Evolutionary conservation across 2,113 vertebrate species (phyloP), one percentile per base, ranked within the genome.

Genomic region (Motacilla alba): DNA sequence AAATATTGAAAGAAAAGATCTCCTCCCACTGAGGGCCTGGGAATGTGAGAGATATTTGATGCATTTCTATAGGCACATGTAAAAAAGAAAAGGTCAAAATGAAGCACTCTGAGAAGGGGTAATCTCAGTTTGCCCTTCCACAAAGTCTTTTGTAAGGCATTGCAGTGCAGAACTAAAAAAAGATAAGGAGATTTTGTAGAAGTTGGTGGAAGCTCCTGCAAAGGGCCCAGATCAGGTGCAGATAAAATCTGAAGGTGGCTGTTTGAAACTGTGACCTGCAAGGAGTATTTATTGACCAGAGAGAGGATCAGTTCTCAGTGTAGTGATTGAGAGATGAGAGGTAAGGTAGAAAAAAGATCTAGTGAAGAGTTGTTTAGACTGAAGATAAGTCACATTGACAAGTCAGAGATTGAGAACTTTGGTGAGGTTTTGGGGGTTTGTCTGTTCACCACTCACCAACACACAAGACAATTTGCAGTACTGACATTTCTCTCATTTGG

Each of bases 31-130:
- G 35, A 35, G 46, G 74, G 13, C 23, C 31, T 47, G 35, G 64
- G 50, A 89, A 47, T 27, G 24, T 22, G 76, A 68, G 69, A 64
- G 70, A 4, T n/a, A 17, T 43, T 90, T 73, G 49, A 30, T 53
- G 73, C 4, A 2, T 39, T 94, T 69, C 13, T 11, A 5, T 8
- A 30, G 73, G 58, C 5, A 3, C 0, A 0, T 35, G 24, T 67
- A 1, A 2, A 8, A 68, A 72, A 35, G n/a, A 56, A 58, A 39
- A 0, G 8, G 60, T 72, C 24, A 15, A 72, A 94, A 66, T 19
- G 5, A 89, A 58, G 39, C 4, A 2, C 62, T 68, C 24, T 37
- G 69, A 53, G 73, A 72, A 75, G 0, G 2, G 33, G 56, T 73
- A 6, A 63, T 76, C 77, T 87, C 75, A 75, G 47, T 18, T 11